Percentiles rank a stretch among this genome's conserved stretches.
These are phyloP conservation scores for Sussaba pulchella DNA, from an alignment of 2,888 invertebrate genomes.

Conservation along the genomic window DNA sequence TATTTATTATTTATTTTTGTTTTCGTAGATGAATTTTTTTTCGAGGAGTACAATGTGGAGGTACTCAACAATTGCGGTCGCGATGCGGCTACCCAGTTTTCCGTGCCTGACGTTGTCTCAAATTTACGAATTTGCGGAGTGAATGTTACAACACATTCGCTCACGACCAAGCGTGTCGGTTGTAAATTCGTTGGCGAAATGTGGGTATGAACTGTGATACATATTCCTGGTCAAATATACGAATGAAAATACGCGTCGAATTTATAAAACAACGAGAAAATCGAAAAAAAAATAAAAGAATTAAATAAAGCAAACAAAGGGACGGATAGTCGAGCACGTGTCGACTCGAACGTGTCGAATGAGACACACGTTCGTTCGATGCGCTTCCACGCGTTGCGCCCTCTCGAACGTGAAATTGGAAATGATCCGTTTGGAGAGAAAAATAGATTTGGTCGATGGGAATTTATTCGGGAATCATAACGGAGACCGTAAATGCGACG, in stretches of 20 bases:
- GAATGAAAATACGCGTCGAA: slow-evolving; percentile 54
- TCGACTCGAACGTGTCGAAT: slow-evolving; percentile 4
- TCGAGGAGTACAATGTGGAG: too few relatives aligned
- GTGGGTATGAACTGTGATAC: slow-evolving; percentile 27
- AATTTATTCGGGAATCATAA: not conserved
- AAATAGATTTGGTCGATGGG: not conserved
- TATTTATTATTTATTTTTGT: too few relatives aligned
- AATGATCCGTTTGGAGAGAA: slow-evolving; percentile 8
- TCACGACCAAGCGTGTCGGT: slow-evolving; percentile 28
- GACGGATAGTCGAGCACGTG: slow-evolving; percentile 16
- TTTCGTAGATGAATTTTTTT: too few relatives aligned
- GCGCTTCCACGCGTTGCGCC: not conserved
- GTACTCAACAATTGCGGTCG: too few relatives aligned
- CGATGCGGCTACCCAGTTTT: too few relatives aligned
- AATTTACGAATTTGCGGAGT: slow-evolving; percentile 35
- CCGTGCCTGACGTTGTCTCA: slow-evolving; percentile 3
- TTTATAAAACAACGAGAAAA: slow-evolving; percentile 38
- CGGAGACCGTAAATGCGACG: not conserved
- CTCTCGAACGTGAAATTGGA: slow-evolving; percentile 17
- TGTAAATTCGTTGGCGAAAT: slow-evolving; percentile 30
- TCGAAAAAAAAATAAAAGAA: too few relatives aligned
- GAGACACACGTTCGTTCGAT: slow-evolving; percentile 15
- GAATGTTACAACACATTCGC: not conserved
- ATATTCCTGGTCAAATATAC: slow-evolving; percentile 52
- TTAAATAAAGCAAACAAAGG: slow-evolving; percentile 16